Evolutionary conservation across 2,797 vertebrate species (phyloP).

Genomic region (Sparus aurata): DNA sequence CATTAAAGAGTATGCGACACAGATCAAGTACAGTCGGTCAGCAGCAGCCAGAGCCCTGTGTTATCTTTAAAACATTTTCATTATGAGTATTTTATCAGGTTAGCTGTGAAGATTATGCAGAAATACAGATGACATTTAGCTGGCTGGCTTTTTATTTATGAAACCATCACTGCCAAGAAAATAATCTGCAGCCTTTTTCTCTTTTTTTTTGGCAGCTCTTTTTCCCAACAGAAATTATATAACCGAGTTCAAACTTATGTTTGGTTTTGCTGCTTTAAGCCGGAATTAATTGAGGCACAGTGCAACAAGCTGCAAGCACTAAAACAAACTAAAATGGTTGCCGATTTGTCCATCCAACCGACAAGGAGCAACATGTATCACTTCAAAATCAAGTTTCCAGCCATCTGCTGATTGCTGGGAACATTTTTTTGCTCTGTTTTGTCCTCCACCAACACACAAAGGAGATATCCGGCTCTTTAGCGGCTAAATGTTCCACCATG

Average conservation of each 20-base stretch:
- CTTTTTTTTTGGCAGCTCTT: neutral
- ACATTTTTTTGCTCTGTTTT: neutral
- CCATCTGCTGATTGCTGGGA: neutral
- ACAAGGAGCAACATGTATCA: neutral
- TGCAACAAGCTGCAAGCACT: neutral
- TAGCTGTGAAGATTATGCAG: constrained; percentile 26
- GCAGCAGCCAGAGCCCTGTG: neutral
- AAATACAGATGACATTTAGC: constrained; percentile 42
- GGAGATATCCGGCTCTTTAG: neutral
- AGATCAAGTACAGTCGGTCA: neutral
- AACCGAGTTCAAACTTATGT: neutral
- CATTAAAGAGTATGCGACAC: neutral
- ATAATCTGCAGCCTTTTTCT: constrained; percentile 1
- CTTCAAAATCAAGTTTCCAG: neutral
- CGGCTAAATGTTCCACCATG: neutral
- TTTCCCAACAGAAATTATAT: neutral
- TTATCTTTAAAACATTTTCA: constrained; percentile 17
- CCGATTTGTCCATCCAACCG: neutral
- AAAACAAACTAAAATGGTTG: neutral
- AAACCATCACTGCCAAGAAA: constrained; percentile 15
- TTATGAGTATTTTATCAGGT: constrained; percentile 24
- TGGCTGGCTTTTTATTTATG: constrained; percentile 11
- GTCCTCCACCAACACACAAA: neutral
- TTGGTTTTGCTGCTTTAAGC: constrained; percentile 2
- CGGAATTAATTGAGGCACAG: neutral